Evolutionary conservation across 2,797 vertebrate genomes (phyloP), one percentile per base, ranked within the genome.

Genomic region (Carapus acus): DNA sequence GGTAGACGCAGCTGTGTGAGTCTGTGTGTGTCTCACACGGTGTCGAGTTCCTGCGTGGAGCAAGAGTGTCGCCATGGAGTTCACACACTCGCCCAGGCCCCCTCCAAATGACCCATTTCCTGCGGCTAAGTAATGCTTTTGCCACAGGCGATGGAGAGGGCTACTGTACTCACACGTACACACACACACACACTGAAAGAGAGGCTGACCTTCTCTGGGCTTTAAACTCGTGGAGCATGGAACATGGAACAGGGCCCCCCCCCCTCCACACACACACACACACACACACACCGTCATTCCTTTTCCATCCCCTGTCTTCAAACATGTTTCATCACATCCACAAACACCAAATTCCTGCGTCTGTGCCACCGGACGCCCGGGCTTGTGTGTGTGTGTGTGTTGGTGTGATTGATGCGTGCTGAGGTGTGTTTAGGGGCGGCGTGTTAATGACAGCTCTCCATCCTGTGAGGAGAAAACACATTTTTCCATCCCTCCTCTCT

Each of bases 11-110:
- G 53, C 22, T 58, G 21, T 43, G 49, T 43, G 8, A 33, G 45
- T 20, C 50, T 8, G 2, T 42, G 24, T 39, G 44, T n/a, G 21
- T 48, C n/a, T 31, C 34, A 39, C 68, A 54, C 0, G 21, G 23
- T 31, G 8, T 37, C 42, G 36, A 60, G 41, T 54, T 27, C 40
- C 33, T 44, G 11, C 7, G 47, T 2, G 3, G 44, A 60, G 74
- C 71, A 71, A 79, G 65, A 45, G 66, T 71, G 79, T 81, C 64
- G 37, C 75, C 71, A 73, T 73, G 70, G 59, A 24, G 49, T 49
- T 57, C 42, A 16, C 34, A 55, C 19, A 19, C 20, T 9, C 18
- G 24, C 11, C 14, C 41, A 27, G 12, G 17, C 6, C 15, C 17
- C 12, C 12, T 13, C 12, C 8, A 18, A 3, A 23, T 27, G 50